These are phyloP conservation scores for Harmothoe impar DNA, from an alignment of 2,888 invertebrate species.

Conservation along the genomic window DNA sequence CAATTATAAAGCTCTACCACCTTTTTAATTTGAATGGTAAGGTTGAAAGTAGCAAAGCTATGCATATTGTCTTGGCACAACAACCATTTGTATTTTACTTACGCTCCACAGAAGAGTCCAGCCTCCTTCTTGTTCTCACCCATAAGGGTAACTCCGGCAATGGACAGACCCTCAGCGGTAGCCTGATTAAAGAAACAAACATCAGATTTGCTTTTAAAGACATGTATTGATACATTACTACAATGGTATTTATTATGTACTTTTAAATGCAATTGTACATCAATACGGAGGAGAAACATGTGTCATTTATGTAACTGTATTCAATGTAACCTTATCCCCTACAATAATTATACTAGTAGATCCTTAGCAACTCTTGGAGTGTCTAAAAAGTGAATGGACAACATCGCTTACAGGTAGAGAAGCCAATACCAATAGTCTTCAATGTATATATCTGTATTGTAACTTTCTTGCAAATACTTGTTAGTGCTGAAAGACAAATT, in stretches of 20 bases:
- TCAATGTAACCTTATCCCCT: too few species aligned
- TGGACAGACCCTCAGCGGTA: not conserved
- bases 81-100: not conserved
- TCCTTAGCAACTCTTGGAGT: too few species aligned
- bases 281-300: too few species aligned
- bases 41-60: too few species aligned
- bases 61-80: too few species aligned
- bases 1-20: too few species aligned
- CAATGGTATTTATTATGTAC: not conserved
- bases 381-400: too few species aligned
- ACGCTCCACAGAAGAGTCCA: conserved; percentile 43
- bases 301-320: not conserved
- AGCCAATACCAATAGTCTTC: too few species aligned
- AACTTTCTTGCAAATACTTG: not conserved
- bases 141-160: not conserved
- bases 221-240: not conserved
- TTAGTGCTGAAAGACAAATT: too few species aligned
- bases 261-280: not conserved
- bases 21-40: too few species aligned
- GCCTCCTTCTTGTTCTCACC: conserved; percentile 5
- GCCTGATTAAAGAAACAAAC: not conserved
- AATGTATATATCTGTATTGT: too few species aligned
- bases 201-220: not conserved
- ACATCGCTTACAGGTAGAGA: not conserved
- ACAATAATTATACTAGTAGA: too few species aligned